A percentile compares a stretch with the other conserved stretches of the same genome.
These are phyloP conservation scores for Rhimphoctona megacephalus DNA, from an alignment of 2,888 invertebrate genomes.

Conservation along the genomic window DNA sequence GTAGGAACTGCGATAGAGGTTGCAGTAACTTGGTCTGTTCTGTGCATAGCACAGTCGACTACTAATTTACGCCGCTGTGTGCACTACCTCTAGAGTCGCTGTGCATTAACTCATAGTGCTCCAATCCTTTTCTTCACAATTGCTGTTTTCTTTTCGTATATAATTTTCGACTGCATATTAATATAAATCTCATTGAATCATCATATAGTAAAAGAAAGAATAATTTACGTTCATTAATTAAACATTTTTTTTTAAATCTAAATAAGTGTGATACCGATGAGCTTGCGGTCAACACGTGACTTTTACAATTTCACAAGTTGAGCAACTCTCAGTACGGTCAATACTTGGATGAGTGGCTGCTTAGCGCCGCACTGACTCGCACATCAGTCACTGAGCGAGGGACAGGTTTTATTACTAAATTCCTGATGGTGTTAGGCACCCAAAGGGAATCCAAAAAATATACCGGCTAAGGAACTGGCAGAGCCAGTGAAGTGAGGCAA, in stretches of 20 bases:
- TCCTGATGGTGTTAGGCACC: not conserved
- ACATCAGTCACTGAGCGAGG: too few relatives aligned
- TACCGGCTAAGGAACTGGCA: too few relatives aligned
- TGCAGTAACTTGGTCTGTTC: constrained; percentile 22
- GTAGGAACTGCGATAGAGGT: not conserved
- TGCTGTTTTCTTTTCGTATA: not conserved
- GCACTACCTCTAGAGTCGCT: constrained; percentile 3
- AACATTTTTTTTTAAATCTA: not conserved
- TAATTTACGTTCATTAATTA: not conserved
- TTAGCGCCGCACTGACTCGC: too few relatives aligned
- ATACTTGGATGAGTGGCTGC: not conserved
- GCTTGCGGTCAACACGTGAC: not conserved
- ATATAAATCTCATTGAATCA: not conserved
- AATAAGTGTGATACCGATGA: too few relatives aligned
- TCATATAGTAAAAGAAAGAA: not conserved
- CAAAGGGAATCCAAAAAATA: not conserved
- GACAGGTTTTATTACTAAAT: not conserved
- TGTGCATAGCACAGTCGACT: not conserved
- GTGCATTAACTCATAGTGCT: not conserved
- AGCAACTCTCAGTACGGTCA: not conserved
- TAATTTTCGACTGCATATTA: not conserved
- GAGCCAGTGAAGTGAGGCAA: too few relatives aligned
- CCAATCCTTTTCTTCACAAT: not conserved
- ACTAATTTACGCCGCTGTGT: not conserved
- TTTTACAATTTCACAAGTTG: not conserved